Conservation (phyloP, 2,113 vertebrate genomes). For the Hydrochoerus hydrochaeris region DNA sequence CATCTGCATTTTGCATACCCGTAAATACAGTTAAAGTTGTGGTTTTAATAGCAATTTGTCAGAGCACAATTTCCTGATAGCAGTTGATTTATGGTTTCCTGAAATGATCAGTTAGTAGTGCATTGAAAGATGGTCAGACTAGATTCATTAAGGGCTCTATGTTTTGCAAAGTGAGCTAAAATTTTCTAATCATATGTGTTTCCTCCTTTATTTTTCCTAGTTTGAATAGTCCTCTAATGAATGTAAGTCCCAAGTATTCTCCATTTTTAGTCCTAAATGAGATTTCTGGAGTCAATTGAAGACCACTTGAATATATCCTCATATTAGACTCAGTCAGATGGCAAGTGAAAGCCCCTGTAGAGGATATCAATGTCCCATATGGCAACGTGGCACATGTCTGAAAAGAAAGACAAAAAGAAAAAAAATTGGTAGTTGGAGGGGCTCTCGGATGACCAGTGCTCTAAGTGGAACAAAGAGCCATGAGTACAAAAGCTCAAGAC, state of each 20-base stretch:
- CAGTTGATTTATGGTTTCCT: not conserved
- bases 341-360: constrained; percentile 29
- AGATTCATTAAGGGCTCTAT: too few relatives aligned
- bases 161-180: not conserved
- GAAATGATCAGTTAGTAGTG: not conserved
- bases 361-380: too few relatives aligned
- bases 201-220: too few relatives aligned
- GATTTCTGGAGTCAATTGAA: not conserved
- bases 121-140: not conserved
- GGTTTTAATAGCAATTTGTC: not conserved
- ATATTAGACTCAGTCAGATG: not conserved
- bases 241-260: not conserved
- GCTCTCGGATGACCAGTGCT: too few relatives aligned
- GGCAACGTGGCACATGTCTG: too few relatives aligned
- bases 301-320: not conserved
- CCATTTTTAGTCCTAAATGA: not conserved
- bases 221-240: not conserved
- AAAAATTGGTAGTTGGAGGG: too few relatives aligned
- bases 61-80: not conserved
- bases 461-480: too few relatives aligned
- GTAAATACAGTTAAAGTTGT: not conserved
- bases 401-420: too few relatives aligned
- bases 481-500: too few relatives aligned
- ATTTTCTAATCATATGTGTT: not conserved
- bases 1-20: not conserved